Percentiles rank a stretch among this genome's conserved stretches.
These are phyloP conservation scores for Melipona beecheii DNA, from an alignment of 2,888 invertebrate genomes.

Conservation along the genomic window DNA sequence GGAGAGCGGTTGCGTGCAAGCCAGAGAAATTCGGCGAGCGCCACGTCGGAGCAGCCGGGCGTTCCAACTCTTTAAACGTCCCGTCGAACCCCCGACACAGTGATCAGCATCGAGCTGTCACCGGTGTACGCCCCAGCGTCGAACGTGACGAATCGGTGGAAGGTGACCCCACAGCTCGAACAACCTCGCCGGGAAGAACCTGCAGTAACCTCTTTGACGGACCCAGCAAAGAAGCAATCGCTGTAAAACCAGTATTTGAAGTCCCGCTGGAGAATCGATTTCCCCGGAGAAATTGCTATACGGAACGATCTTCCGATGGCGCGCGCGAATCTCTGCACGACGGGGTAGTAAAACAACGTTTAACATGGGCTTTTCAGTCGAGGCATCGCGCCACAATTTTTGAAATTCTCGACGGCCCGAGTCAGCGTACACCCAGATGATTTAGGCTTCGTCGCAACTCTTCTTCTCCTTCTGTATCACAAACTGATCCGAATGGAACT, in stretches of 20 bases:
- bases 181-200: conserved; percentile 54
- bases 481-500: conserved; percentile 17
- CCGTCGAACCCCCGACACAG: conserved; percentile 49
- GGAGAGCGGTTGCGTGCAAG: conserved; percentile 96
- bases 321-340: not conserved
- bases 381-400: not conserved
- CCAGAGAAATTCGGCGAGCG: conserved; percentile 85
- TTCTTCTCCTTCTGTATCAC: not conserved
- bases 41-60: conserved; percentile 73
- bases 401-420: not conserved
- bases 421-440: conserved; percentile 11
- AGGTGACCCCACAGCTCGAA: conserved; percentile 34
- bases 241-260: conserved; percentile 46
- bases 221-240: conserved; percentile 21
- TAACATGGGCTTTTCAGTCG: conserved; percentile 9
- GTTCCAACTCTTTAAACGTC: conserved; percentile 78
- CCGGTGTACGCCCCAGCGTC: conserved; percentile 13
- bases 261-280: conserved; percentile 45
- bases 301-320: conserved; percentile 22
- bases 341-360: conserved; percentile 10
- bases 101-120: conserved; percentile 23
- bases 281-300: conserved; percentile 45
- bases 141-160: conserved; percentile 44
- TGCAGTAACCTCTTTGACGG: conserved; percentile 60
- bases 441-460: not conserved